A percentile compares a stretch with the other conserved stretches of the same genome.
These are phyloP conservation scores for Hoplostethus mediterraneus DNA, from an alignment of 2,797 vertebrate genomes.

Conservation along the genomic window DNA sequence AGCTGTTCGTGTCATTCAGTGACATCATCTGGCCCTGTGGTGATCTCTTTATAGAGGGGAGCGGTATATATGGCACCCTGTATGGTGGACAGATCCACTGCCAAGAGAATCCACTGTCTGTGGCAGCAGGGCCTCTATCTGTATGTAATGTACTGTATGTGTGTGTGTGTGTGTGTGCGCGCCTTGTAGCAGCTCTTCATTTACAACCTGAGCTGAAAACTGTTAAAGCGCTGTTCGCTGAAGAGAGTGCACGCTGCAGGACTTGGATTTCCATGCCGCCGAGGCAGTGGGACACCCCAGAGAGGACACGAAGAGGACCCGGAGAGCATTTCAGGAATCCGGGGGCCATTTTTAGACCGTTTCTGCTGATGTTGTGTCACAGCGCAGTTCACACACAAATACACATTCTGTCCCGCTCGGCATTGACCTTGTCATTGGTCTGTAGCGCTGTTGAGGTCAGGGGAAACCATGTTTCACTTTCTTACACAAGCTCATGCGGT, in stretches of 20 bases:
- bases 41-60: constrained; percentile 42
- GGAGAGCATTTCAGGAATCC: constrained; percentile 58
- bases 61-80: constrained; percentile 50
- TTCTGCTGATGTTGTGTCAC: constrained; percentile 73
- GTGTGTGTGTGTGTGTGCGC: neutral
- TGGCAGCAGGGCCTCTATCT: constrained; percentile 26
- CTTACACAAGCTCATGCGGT: constrained; percentile 32
- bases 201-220: constrained; percentile 6
- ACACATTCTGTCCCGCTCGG: constrained; percentile 40
- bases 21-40: constrained; percentile 64
- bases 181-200: too few relatives aligned
- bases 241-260: neutral
- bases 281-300: constrained; percentile 33
- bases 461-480: constrained; percentile 50
- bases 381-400: constrained; percentile 54
- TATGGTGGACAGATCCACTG: constrained; percentile 37
- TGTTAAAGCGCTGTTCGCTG: neutral
- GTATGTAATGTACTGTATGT: constrained; percentile 15
- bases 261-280: constrained; percentile 25
- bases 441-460: constrained; percentile 44
- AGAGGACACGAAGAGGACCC: constrained; percentile 33
- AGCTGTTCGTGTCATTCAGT: constrained; percentile 75
- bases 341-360: constrained; percentile 68
- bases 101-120: constrained; percentile 21
- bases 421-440: constrained; percentile 65